Evolutionary conservation across 2,113 vertebrate genomes (phyloP), one percentile per base, ranked within the genome.

Genomic region (Oriolus oriolus): DNA sequence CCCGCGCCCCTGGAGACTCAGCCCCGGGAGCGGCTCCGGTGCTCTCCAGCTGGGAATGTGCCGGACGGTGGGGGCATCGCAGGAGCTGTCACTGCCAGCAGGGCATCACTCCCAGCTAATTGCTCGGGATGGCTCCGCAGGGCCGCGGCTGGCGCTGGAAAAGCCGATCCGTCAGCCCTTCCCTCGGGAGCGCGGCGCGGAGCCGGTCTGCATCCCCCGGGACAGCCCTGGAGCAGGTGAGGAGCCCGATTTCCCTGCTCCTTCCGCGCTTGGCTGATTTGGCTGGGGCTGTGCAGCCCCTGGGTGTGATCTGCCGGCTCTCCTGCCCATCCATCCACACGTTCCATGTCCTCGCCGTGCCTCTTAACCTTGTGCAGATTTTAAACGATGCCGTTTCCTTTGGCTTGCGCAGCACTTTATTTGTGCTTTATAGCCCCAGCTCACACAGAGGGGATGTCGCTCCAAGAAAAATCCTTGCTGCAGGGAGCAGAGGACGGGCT

Each of bases 361-460:
- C 91, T 57, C 69, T 93, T 93, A 94, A 90, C 93, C 92, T 96
- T 93, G 93, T 17, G 88, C 64, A 21, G 57, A n/a, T 88, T 80
- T 93, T 68, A 83, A 95, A 53, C 23, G 85, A 31, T 17, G 92
- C 90, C 30, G 12, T 93, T 93, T 90, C 92, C 85, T 81, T 74
- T 10, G 87, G 84, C 93, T 95, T 52, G 87, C 95, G 15, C 92
- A 94, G 95, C 83, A 11, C 77, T 93, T 96, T 57, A 86, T 96
- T 74, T 90, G 59, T 70, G 85, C 95, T 95, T 96, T 91, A 90
- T 70, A 20, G 85, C 93, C 33, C 35, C 13, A 2, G 47, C 68
- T 90, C 87, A 41, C 59, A 57, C 87, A 39, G 87, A 52, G 87
- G 53, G 71, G 54, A 71, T 80, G 90, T 13, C 77, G 84, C 90